Base-by-base conservation (phyloP, 2,888 invertebrate genomes). In the Microplitis manilae region DNA sequence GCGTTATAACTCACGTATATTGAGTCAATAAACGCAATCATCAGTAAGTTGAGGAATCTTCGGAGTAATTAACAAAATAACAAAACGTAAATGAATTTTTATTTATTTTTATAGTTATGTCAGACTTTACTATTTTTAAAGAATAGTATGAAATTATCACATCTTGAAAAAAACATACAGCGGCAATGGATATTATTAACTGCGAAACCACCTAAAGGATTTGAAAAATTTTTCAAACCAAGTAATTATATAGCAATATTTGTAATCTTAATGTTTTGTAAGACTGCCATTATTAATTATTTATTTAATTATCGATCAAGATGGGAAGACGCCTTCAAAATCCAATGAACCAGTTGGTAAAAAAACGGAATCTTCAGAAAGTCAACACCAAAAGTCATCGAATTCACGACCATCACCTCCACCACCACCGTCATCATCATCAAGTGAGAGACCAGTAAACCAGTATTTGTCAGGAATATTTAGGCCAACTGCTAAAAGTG, bases 221-320 rank as follows among this genome's bases (percentile, higher is more conserved):
- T 98, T 90, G 98, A 97, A 88, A 97, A 98, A 87, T 97, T 95
- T 90, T 98, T 96, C 85, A 93, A 94, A 86, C 94, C 94, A 7
- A 92, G 93, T 85, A 77, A 75, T 61, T 68, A 9, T 13, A 38
- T 60, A n/a, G 61, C 20, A 5, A 9, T 62, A 1, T 6, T 61
- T 50, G 9, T 65, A 68, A 17, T 67, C 38, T 7, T 64, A 17
- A 7, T 17, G 15, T 6, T 41, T 61, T 40, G 9, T 65, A 8
- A 65, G 13, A 7, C 39, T 68, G 20, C 13, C 5, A 59, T n/a
- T 60, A 17, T 73, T 73, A 67, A 64, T 71, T 68, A 38, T 30
- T 62, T 15, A 38, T 50, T 20, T 7, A 30, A 17, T 60, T 70
- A 30, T 67, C 4, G 5, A 72, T 39, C 5, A 15, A 13, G 15